phyloP scores from a whole-genome alignment of 1,140 invertebrate species.

The Campodea augens region DNA sequence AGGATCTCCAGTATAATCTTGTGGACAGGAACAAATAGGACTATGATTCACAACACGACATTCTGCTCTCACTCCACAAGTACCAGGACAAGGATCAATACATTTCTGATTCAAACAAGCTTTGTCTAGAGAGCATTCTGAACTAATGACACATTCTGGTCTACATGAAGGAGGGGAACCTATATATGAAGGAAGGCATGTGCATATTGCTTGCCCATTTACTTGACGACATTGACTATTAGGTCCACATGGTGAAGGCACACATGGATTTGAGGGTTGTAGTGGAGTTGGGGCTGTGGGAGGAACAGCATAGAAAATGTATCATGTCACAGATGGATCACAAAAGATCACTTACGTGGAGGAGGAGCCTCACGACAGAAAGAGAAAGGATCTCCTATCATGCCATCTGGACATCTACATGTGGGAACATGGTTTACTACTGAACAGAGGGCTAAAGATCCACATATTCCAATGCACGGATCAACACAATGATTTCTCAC shows the following conservation, averaged over 20 bases:
- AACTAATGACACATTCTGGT: no score
- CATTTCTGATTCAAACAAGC: no score
- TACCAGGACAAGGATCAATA: no score
- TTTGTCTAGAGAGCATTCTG: no score
- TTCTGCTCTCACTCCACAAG: no score
- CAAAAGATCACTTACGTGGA: slow-evolving; percentile 38
- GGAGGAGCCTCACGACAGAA: slow-evolving; percentile 28
- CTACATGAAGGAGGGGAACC: no score
- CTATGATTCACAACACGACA: no score
- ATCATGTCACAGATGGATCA: no score
- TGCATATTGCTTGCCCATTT: slow-evolving; percentile 37
- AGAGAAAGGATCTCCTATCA: slow-evolving; percentile 45
- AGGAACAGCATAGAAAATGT: no score
- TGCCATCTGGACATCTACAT: slow-evolving; percentile 45
- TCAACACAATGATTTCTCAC: slow-evolving; percentile 42
- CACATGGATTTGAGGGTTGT: slow-evolving; percentile 36
- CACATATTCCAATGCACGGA: slow-evolving; percentile 46
- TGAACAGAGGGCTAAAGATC: slow-evolving; percentile 40
- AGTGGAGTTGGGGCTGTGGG: no score
- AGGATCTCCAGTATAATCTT: slow-evolving; percentile 46
- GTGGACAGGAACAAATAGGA: no score
- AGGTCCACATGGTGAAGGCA: slow-evolving; percentile 45
- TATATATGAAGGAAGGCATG: slow-evolving; percentile 25
- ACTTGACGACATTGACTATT: slow-evolving; percentile 35
- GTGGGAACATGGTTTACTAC: slow-evolving; percentile 44